Conservation (phyloP, 2,888 invertebrate genomes). For the Scelioninae gen. 2 region DNA sequence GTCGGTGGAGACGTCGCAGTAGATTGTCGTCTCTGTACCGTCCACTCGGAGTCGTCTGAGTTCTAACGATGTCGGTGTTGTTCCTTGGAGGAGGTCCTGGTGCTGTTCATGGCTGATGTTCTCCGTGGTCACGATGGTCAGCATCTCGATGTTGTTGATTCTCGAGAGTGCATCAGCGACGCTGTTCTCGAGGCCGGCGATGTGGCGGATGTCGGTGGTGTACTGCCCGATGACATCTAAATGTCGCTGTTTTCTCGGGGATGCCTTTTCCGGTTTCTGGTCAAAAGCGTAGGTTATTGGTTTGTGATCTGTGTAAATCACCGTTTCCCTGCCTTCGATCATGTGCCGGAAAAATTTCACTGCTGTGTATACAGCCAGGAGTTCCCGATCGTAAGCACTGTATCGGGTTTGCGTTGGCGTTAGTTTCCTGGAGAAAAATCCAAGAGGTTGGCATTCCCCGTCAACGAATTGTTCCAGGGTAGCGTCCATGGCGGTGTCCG, state of each 20-base stretch:
- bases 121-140: background rate
- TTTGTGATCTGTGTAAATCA: slow-evolving; percentile 45
- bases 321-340: slow-evolving; percentile 28
- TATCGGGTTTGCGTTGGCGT: background rate
- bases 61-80: slow-evolving; percentile 3
- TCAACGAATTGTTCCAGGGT: background rate
- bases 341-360: background rate
- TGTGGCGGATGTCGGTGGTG: slow-evolving; percentile 47
- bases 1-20: slow-evolving; percentile 15
- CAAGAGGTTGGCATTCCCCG: background rate
- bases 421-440: slow-evolving; percentile 4
- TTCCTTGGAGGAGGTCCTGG: slow-evolving; percentile 11
- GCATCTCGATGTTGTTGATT: slow-evolving; percentile 6
- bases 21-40: slow-evolving; percentile 8
- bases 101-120: slow-evolving; percentile 11
- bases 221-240: slow-evolving; percentile 54
- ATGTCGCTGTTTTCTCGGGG: slow-evolving; percentile 49
- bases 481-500: background rate
- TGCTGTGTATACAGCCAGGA: background rate
- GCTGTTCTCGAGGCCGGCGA: slow-evolving; percentile 30
- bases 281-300: slow-evolving; percentile 38
- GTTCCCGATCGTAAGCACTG: slow-evolving; percentile 11
- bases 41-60: slow-evolving; percentile 20
- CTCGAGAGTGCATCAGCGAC: slow-evolving; percentile 36
- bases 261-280: slow-evolving; percentile 29